Evolutionary conservation across 2,888 invertebrate species (phyloP).

Genomic region (Andrena flavipes): DNA sequence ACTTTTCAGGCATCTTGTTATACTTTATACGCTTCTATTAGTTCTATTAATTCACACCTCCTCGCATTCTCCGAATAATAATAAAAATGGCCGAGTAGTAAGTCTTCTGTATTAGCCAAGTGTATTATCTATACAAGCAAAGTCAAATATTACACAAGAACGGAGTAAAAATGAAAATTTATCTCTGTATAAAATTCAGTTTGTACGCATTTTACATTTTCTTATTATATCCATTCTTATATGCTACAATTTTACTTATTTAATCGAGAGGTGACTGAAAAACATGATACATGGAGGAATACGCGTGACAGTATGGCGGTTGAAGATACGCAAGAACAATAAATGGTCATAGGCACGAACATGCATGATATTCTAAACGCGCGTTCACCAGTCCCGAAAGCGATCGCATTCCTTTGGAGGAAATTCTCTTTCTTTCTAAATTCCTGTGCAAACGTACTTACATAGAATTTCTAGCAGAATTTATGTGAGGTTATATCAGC

Average conservation of each 20-base stretch:
- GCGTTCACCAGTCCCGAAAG: not conserved
- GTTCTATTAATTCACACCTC: not conserved
- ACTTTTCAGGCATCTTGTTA: not conserved
- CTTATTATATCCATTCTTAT: not conserved
- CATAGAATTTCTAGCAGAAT: slow-evolving; percentile 1
- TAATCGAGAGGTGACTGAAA: not conserved
- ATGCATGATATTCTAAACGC: not conserved
- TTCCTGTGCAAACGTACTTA: not conserved
- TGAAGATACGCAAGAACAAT: not conserved
- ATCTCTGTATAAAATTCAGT: not conserved
- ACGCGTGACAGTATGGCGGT: not conserved
- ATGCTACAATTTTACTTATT: not conserved
- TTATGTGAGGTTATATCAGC: slow-evolving; percentile 54
- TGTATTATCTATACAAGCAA: not conserved
- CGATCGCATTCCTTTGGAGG: not conserved
- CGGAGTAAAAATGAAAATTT: not conserved
- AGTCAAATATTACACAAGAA: not conserved
- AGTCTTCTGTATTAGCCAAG: not conserved
- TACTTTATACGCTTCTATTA: not conserved
- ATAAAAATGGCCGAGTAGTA: not conserved
- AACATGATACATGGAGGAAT: not conserved
- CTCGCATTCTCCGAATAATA: not conserved
- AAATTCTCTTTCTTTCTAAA: not conserved
- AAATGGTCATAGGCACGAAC: not conserved
- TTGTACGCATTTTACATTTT: not conserved